A percentile compares a stretch with the other conserved stretches of the same genome.
phyloP scores from a whole-genome alignment of 1,140 invertebrate species.

The Cotesia vestalis region DNA sequence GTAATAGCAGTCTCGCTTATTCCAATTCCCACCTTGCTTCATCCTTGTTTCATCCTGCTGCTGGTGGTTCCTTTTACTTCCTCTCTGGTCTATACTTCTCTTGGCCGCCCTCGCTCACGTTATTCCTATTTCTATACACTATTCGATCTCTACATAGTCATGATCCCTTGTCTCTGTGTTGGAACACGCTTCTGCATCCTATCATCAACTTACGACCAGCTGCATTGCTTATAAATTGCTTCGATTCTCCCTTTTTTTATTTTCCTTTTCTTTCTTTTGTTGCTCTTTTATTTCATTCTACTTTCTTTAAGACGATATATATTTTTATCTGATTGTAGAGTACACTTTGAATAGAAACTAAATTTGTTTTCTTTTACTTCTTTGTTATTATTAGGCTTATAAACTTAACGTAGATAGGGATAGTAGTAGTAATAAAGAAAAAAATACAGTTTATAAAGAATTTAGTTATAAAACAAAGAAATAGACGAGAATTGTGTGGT shows the following conservation, averaged over 20 bases:
- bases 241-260: background rate
- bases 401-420: too few species aligned
- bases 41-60: conserved; percentile 22
- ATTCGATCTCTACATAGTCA: conserved; percentile 35
- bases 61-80: background rate
- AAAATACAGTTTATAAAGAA: too few species aligned
- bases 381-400: too few species aligned
- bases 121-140: conserved; percentile 27
- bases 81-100: background rate
- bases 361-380: too few species aligned
- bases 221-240: conserved; percentile 19
- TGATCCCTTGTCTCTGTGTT: conserved; percentile 44
- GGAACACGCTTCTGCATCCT: conserved; percentile 39
- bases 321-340: conserved; percentile 2
- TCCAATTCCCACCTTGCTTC: conserved; percentile 17
- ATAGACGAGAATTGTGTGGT: too few species aligned
- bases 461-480: too few species aligned
- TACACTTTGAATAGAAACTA: background rate
- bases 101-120: background rate
- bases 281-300: background rate
- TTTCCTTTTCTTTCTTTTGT: background rate
- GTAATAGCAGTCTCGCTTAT: background rate
- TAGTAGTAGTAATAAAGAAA: too few species aligned
- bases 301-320: background rate
- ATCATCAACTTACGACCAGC: conserved; percentile 24